Evolutionary conservation across 2,113 vertebrate genomes (phyloP), one percentile per base, ranked within the genome.

Genomic region (Actinemys pallida): DNA sequence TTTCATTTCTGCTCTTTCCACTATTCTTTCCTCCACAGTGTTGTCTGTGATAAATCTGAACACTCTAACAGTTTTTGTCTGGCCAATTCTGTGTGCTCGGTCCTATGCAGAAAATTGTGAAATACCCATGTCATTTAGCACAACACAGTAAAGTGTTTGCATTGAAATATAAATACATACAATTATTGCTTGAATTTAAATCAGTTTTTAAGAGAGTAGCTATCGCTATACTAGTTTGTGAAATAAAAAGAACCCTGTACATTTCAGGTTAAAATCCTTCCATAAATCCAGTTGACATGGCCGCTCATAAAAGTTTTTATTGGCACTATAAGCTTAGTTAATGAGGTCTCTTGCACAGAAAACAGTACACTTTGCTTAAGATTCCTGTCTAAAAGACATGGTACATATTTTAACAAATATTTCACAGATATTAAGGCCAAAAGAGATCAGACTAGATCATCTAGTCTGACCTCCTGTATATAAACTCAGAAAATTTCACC

Each of bases 1-100:
- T 39, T 99, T 99, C 99, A 99, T 99, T 97, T 99, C 99, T 0
- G 99, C 99, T 50, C 99, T 98, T 93, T 99, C 99, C 95, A 99
- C 99, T 69, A 99, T 99, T 95, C 99, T 98, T 88, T 99, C 99
- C 97, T 99, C 99, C 85, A 99, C 99, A 0, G 99, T 99, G 50
- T 99, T 99, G 90, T 99, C 99, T 1, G 99, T 99, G 94, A 99
- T 99, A 88, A 99, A 99, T n/a, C 99, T 98, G 93, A 99, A 99
- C 54, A 99, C 99, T 6, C 99, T 97, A 1, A 99, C 99, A 5
- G 99, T 99, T 98, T 99, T 99, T 93, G 99, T 99, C 87, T 99
- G 99, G 53, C 99, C 99, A 94, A 99, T 99, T 93, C 99, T 99
- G 97, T 99, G 99, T 1, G 99, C 99, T 91, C 99, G 99, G 94